These are phyloP conservation scores for Mallateleia sp. DNA, from an alignment of 2,888 invertebrate genomes.

Conservation along the genomic window DNA sequence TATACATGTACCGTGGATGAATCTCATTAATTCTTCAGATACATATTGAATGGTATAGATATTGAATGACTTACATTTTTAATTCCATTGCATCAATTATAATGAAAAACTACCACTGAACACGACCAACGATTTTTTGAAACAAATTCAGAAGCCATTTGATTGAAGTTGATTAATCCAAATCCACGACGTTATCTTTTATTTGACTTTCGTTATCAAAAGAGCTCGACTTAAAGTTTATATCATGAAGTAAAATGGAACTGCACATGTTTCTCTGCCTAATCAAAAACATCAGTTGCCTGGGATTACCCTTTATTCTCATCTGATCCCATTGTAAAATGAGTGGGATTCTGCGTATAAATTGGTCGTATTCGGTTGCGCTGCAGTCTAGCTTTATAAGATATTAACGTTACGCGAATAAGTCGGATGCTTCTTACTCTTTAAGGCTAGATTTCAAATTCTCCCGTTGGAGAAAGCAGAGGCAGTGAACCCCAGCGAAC, in stretches of 20 bases:
- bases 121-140: too few species aligned
- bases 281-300: constrained; percentile 45
- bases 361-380: constrained; percentile 36
- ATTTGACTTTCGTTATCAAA: background rate
- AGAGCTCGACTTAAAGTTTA: background rate
- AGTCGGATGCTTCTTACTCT: background rate
- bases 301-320: constrained; percentile 25
- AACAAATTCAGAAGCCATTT: too few species aligned
- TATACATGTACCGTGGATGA: too few species aligned
- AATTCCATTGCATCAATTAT: too few species aligned
- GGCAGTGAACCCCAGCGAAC: background rate
- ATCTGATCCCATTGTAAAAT: constrained; percentile 41
- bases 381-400: constrained; percentile 7
- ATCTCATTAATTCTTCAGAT: too few species aligned
- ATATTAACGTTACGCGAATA: background rate
- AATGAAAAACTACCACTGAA: too few species aligned
- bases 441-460: constrained; percentile 2
- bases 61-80: too few species aligned
- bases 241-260: background rate
- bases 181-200: too few species aligned
- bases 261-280: background rate
- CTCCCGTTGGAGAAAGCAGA: background rate
- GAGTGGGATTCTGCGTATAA: constrained; percentile 43
- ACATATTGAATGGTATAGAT: too few species aligned
- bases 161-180: too few species aligned